Evolutionary conservation across 2,797 vertebrate species (phyloP).

Genomic region (Girardinus metallicus): DNA sequence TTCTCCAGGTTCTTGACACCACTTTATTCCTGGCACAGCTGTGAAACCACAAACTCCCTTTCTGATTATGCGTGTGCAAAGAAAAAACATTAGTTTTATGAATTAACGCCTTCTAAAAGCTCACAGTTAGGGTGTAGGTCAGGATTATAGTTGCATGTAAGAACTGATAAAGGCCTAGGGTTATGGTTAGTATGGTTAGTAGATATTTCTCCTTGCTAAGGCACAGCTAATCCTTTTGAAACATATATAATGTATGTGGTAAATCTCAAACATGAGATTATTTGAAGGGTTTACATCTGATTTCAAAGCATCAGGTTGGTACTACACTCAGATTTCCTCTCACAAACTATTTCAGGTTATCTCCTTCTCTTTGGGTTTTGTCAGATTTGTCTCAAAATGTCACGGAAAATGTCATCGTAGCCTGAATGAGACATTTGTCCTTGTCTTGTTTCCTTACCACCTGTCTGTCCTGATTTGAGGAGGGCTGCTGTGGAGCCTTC

Average conservation of each 20-base stretch:
- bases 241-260: constrained; percentile 10
- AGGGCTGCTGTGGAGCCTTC: constrained; percentile 56
- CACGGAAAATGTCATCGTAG: constrained; percentile 70
- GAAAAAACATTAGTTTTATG: neutral
- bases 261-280: constrained; percentile 30
- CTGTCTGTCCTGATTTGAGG: constrained; percentile 62
- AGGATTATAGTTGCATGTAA: neutral
- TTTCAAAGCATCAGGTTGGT: constrained; percentile 22
- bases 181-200: neutral
- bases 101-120: neutral
- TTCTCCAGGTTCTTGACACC: neutral
- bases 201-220: neutral
- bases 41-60: neutral
- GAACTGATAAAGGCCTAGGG: neutral
- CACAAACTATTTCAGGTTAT: constrained; percentile 39
- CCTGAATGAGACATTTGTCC: constrained; percentile 63
- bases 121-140: neutral
- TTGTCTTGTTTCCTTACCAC: constrained; percentile 66
- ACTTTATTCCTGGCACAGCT: neutral
- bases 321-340: constrained; percentile 18
- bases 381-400: constrained; percentile 68
- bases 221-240: neutral
- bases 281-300: constrained; percentile 27
- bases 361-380: constrained; percentile 24
- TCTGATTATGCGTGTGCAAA: neutral